Base-by-base conservation (phyloP, 1,140 invertebrate species). In the Brachionus calyciflorus region DNA sequence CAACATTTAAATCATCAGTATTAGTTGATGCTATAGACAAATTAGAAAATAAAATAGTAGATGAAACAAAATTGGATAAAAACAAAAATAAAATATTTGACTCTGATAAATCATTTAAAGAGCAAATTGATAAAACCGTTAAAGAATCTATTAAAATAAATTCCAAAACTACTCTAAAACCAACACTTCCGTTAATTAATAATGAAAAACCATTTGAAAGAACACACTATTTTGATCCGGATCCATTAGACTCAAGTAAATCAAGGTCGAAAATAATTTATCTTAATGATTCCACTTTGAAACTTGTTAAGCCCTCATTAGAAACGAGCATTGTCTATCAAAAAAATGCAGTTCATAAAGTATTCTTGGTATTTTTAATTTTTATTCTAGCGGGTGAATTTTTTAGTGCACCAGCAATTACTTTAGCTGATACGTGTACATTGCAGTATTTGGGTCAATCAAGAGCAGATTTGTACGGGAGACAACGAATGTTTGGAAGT, bases 401-500 rank as follows among this genome's bases (percentile, higher is more conserved):
- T 87, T 96, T 97, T 78, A 91, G 91, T 79, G 93, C 95, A 1
- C 96, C 96, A 1, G 94, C 96, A 17, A 93, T 99, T 41, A 96
- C 95, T 0, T 86, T 99, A n/a, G 96, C 95, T 0, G 84, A 85
- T 57, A 80, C 82, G 2, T 81, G 85, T 1, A 94, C 96, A 0
- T 91, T 97, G 19, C 92, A 91, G 1, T 88, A 95, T 70, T 87
- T 97, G 0, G 93, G 92, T 0, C 93, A 96, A 83, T 85, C 92
- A 40, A 81, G 94, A 37, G 92, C 93, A 79, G 87, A 88, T 77
- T 89, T 90, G 79, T 98, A 98, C 82, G 95, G 95, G 0, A 91
- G 94, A 79, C 95, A 98, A 84, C 89, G 96, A 79, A 97, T 99
- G 93, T 98, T 98, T 82, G 96, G 96, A 0, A 98, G 94, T 30